Evolutionary conservation across 2,888 invertebrate genomes (phyloP).

Genomic region (Dasypolia templi): DNA sequence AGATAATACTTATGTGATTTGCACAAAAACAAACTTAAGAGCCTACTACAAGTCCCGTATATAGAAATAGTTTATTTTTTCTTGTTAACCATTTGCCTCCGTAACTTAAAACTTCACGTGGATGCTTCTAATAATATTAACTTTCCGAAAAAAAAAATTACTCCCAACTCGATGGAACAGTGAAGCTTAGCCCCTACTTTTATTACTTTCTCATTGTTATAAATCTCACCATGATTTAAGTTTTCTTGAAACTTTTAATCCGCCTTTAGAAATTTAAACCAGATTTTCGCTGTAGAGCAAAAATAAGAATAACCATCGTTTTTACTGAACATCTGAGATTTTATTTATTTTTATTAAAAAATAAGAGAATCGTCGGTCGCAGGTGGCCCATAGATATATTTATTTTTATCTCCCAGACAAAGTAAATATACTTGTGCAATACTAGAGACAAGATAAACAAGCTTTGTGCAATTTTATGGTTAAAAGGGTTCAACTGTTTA

Average conservation of each 20-base stretch:
- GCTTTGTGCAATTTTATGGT: not conserved
- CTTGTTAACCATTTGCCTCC: too few species aligned
- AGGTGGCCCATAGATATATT: constrained; percentile 4
- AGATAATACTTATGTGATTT: too few species aligned
- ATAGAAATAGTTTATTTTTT: too few species aligned
- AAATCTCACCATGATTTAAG: not conserved
- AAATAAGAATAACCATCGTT: constrained; percentile 12
- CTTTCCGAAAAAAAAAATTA: too few species aligned
- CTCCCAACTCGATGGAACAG: too few species aligned
- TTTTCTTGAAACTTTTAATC: constrained; percentile 6
- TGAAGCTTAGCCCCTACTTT: not conserved
- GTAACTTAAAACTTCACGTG: too few species aligned
- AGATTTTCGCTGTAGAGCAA: not conserved
- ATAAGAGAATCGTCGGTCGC: constrained; percentile 4
- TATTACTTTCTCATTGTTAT: not conserved
- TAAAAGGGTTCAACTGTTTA: not conserved
- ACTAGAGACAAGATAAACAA: not conserved
- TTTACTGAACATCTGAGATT: not conserved
- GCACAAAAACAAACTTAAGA: too few species aligned
- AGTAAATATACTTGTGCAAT: not conserved
- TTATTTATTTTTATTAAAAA: constrained; percentile 28
- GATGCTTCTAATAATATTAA: too few species aligned
- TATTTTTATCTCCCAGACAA: not conserved
- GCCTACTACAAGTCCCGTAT: too few species aligned
- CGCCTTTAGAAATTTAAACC: not conserved